Base-by-base conservation (phyloP, 2,113 vertebrate genomes). In the Formicarius rufipectus region DNA sequence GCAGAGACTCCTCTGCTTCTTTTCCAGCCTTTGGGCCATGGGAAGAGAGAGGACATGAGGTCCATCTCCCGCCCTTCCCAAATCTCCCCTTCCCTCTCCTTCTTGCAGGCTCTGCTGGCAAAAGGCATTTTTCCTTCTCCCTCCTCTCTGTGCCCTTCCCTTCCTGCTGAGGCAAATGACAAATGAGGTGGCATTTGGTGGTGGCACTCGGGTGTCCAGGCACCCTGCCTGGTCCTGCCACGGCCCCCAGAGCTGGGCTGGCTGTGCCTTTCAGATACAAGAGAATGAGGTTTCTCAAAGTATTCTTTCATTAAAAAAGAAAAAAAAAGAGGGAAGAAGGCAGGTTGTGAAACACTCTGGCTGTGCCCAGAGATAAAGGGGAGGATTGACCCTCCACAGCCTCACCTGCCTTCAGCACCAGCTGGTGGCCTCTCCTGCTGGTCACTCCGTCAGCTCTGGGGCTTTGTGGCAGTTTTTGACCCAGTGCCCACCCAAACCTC, bases 81-180 rank as follows among this genome's bases (percentile, higher is more conserved):
- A 3, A 44, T 35, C 27, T 14, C 33, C 59, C 7, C 39, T 20
- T 31, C 33, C 49, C 27, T 19, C 25, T 44, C n/a, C 37, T 7
- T 47, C 24, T 62, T 25, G 24, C 31, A 63, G 42, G 31, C 9
- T 35, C 20, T 12, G 3, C 24, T 15, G 44, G 9, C 42, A 63
- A 31, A 42, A n/a, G 15, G 9, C 3, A 0, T 1, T 40, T 47
- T 66, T 4, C 10, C 27, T 27, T 5, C 35, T 58, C 24, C 22
- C 9, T 31, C 7, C 40, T 47, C 4, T n/a, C 50, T 3, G 3
- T 23, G 7, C 37, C 23, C 0, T 52, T 50, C 60, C 64, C 37
- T 58, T 44, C 64, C 47, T 16, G 4, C 45, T 12, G 47, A 21
- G 66, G 55, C 11, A 3, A 16, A 13, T 10, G 9, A 1, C 67